Percentiles rank a stretch among this genome's conserved stretches.
Conservation (phyloP, 2,797 vertebrate genomes). For the Silurus lanzhouensis region DNA sequence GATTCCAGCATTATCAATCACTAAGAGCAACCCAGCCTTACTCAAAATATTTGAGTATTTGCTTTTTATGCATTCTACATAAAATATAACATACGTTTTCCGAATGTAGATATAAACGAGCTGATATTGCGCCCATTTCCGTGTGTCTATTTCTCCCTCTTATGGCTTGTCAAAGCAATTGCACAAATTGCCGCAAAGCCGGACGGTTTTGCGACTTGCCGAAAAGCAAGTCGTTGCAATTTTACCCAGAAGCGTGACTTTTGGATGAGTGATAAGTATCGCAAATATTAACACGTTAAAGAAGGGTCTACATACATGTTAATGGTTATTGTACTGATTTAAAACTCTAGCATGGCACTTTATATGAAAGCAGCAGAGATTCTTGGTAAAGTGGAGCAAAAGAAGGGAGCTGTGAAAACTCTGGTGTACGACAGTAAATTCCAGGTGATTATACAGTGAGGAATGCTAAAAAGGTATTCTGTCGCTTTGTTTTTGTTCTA, state of each 20-base stretch:
- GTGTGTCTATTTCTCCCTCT: constrained; percentile 12
- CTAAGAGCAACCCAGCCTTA: no score
- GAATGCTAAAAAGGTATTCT: no score
- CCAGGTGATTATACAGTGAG: constrained; percentile 59
- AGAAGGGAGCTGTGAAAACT: constrained; percentile 81
- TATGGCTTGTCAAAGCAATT: background rate
- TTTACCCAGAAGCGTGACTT: constrained; percentile 12
- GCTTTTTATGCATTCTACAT: no score
- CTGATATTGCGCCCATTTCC: background rate
- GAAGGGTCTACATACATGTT: no score
- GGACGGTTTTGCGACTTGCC: background rate
- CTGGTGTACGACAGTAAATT: constrained; percentile 88
- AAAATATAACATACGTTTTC: background rate
- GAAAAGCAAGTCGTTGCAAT: constrained; percentile 25
- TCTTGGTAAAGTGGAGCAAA: constrained; percentile 79
- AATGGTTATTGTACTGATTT: background rate
- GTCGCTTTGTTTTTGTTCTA: no score
- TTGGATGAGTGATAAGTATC: no score
- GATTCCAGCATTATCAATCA: background rate
- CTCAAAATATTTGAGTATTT: background rate
- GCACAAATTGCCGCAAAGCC: constrained; percentile 20
- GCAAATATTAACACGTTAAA: background rate
- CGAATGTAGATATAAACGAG: background rate
- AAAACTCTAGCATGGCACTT: constrained; percentile 74
- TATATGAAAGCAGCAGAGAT: constrained; percentile 84